A percentile compares a stretch with the other conserved stretches of the same genome.
Evolutionary conservation across 2,888 invertebrate species (phyloP).

Genomic region (Axea sp.): DNA sequence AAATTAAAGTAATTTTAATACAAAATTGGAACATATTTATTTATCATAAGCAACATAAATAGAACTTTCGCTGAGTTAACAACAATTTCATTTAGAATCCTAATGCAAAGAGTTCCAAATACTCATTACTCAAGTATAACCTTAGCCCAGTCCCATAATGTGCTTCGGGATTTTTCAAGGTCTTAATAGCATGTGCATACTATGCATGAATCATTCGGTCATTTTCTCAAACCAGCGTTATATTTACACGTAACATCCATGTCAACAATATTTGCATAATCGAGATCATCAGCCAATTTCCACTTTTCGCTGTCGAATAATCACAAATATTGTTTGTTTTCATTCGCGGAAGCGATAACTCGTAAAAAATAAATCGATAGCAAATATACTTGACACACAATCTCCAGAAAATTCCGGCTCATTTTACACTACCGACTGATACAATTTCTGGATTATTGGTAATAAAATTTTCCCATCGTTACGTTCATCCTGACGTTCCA

Average conservation of each 20-base stretch:
- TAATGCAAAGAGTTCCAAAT: too few species aligned
- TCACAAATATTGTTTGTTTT: constrained; percentile 2
- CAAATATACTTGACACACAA: too few species aligned
- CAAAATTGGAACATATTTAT: too few species aligned
- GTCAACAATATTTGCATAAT: constrained; percentile 5
- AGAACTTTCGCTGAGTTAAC: too few species aligned
- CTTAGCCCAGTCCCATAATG: constrained; percentile 55
- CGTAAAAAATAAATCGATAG: neutral
- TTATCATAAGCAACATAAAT: too few species aligned
- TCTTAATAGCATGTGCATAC: constrained; percentile 18
- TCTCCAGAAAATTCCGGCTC: neutral
- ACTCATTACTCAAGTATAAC: too few species aligned
- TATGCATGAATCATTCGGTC: constrained; percentile 35
- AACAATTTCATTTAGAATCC: too few species aligned
- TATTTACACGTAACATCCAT: neutral
- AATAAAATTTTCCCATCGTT: constrained; percentile 39
- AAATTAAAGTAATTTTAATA: too few species aligned
- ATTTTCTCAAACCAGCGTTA: constrained; percentile 7
- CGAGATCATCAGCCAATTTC: too few species aligned
- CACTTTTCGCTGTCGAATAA: too few species aligned
- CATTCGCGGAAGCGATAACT: constrained; percentile 1
- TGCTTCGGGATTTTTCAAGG: constrained; percentile 51
- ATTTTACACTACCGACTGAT: neutral
- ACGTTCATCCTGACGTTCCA: constrained; percentile 7
- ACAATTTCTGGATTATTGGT: constrained; percentile 10